Evolutionary conservation across 2,888 invertebrate species (phyloP).

Genomic region (Drosophila mercatorum): DNA sequence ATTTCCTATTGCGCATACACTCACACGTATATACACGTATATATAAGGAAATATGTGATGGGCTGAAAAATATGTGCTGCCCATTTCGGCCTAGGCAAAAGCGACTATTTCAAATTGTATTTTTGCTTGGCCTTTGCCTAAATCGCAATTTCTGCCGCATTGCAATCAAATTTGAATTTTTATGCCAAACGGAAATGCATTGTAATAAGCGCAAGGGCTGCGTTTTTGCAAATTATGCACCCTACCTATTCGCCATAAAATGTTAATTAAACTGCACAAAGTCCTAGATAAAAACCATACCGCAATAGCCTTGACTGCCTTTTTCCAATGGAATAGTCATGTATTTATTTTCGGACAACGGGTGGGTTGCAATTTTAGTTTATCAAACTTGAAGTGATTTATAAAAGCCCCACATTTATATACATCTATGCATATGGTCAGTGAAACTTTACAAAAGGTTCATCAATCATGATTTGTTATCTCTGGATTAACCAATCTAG

Average conservation of each 20-base stretch:
- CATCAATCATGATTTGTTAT: too few relatives aligned
- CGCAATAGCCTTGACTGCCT: conserved; percentile 48
- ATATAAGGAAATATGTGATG: conserved; percentile 11
- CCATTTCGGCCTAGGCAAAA: conserved; percentile 50
- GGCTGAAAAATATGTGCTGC: conserved; percentile 11
- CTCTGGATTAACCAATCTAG: too few relatives aligned
- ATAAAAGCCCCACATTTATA: too few relatives aligned
- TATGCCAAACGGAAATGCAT: conserved; percentile 70
- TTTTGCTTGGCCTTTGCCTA: conserved; percentile 57
- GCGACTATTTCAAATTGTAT: conserved; percentile 15
- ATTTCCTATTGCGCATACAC: conserved; percentile 9
- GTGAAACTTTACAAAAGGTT: too few relatives aligned
- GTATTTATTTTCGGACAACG: not conserved
- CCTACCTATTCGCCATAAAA: conserved; percentile 49
- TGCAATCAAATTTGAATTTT: conserved; percentile 80
- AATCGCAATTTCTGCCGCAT: conserved; percentile 71
- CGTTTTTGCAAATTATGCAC: conserved; percentile 32
- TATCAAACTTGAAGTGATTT: not conserved
- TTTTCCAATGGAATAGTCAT: conserved; percentile 1
- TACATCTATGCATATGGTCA: too few relatives aligned
- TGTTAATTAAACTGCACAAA: conserved; percentile 59
- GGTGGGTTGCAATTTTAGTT: not conserved
- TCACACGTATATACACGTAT: not conserved
- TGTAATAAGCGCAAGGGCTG: conserved; percentile 57
- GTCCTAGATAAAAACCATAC: conserved; percentile 33